Evolutionary conservation across 2,888 invertebrate species (phyloP), one percentile per base, ranked within the genome.

Genomic region (Sphecodes monilicornis): DNA sequence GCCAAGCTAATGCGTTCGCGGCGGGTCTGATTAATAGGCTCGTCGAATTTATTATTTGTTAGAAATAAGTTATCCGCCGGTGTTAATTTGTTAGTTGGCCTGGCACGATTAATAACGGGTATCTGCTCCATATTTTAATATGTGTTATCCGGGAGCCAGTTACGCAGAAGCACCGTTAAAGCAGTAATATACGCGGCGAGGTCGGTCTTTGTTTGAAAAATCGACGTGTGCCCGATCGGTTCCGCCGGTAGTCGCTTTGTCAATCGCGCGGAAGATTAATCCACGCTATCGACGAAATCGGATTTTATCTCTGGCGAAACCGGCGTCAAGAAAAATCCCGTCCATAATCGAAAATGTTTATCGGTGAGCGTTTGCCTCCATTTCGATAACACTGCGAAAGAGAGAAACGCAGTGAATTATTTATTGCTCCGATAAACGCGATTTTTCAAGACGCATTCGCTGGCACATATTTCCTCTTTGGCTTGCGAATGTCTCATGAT

Each of bases 121-220:
- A 71, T 82, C 82, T 80, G 82, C 41, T 36, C 74, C 41, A 82
- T 82, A 82, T 80, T 80, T 82, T 82, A 80, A 82, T 75, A 80
- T 82, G 70, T 64, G 80, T 43, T 71, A 70, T 57, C 41, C 70
- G 54, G 60, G 64, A 68, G 74, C 80, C 74, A 80, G 82, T 82
- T 79, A 82, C 41, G 82, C 50, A 74, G 80, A 80, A 80, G 64
- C 54, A 75, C 82, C 82, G 82, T 82, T 82, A 82, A 54, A 80
- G 39, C 69, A 60, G 78, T 60, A 78, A 78, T 70, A 69, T 26
- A 29, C 57, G 57, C 22, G 72, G 68, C 66, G 29, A n/a, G 41
- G 29, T 41, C 29, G 66, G 66, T 36, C 16, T 36, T 69, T 50
- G 66, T 80, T 60, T 74, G 74, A 82, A 79, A 79, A 79, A 82